A percentile compares a stretch with the other conserved stretches of the same genome.
Evolutionary conservation across 2,888 invertebrate species (phyloP).

Genomic region (Cremastinae sp.): DNA sequence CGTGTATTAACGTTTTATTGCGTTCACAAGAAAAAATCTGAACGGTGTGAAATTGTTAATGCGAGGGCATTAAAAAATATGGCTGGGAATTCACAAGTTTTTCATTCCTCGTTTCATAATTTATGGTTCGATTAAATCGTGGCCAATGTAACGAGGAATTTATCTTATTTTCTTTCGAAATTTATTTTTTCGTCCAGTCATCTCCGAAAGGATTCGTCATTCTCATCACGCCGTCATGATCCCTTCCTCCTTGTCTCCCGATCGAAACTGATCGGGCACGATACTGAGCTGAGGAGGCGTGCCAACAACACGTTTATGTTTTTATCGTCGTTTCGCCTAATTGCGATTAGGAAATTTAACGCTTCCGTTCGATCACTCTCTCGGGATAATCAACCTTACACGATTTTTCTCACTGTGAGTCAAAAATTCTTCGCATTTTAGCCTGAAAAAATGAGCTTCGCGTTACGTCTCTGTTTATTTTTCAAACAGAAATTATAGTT

Average conservation of each 20-base stretch:
- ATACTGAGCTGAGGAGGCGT: conserved; percentile 45
- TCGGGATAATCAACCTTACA: too few species aligned
- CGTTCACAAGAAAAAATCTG: background rate
- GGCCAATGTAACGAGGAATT: background rate
- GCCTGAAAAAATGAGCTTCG: too few species aligned
- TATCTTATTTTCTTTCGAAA: conserved; percentile 3
- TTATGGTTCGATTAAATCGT: background rate
- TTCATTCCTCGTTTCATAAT: background rate
- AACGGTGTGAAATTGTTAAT: too few species aligned
- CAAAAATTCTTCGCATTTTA: too few species aligned
- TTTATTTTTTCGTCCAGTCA: conserved; percentile 48
- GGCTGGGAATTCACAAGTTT: too few species aligned
- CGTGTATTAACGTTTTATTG: too few species aligned
- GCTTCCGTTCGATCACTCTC: conserved; percentile 54
- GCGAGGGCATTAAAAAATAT: too few species aligned
- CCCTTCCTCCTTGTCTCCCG: conserved; percentile 1
- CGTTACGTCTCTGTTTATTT: too few species aligned
- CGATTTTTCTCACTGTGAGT: too few species aligned
- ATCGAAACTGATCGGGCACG: conserved; percentile 22
- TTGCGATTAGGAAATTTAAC: conserved; percentile 59
- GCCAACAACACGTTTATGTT: conserved; percentile 53
- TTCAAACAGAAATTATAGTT: too few species aligned
- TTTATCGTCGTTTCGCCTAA: conserved; percentile 58
- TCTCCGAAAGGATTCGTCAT: conserved; percentile 39
- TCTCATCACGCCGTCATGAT: background rate